Base-by-base conservation (phyloP, 1,140 invertebrate species). In the Cecropterus lyciades region DNA sequence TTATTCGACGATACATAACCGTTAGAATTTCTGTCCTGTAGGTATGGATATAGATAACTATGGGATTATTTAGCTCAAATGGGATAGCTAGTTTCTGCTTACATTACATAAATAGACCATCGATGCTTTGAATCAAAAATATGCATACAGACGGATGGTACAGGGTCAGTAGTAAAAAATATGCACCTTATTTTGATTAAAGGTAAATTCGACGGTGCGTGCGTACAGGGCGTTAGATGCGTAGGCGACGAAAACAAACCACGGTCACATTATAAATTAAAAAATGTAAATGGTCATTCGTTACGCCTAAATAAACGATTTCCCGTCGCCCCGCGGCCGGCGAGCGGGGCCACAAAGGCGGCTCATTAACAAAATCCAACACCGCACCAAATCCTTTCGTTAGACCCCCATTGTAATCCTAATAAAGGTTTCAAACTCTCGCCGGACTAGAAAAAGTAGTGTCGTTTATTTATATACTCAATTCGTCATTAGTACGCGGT, bases 341-440 rank as follows among this genome's bases (percentile, higher is more conserved):
- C 74, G 11, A 11, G 43, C 17, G 16, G 33, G 11, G 57, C 69
- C 64, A 82, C 79, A 87, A 90, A 82, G 76, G 79, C 74, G 62
- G 51, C 78, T 90, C 85, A 89, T 90, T 89, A 88, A 84, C 65
- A 67, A 77, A 79, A 73, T 72, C 79, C 78, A 65, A 73, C 71
- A 79, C 83, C 87, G 85, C 73, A 75, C 76, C 81, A 80, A 90
- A 90, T 90, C 82, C 87, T 89, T 89, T 89, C 80, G 87, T 89
- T 87, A 87, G 81, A 85, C 74, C 67, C 72, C 76, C 59, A 90
- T 89, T 89, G 85, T 90, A 70, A 69, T 66, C 48, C 27, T 68
- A 68, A 68, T 45, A 53, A 62, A 55, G 55, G 66, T 62, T 67
- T 53, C 64, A 46, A 48, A 53, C 57, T 62, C 57, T 62, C 66